Conservation (phyloP, 2,888 invertebrate species). For the Caradrina clavipalpis region DNA sequence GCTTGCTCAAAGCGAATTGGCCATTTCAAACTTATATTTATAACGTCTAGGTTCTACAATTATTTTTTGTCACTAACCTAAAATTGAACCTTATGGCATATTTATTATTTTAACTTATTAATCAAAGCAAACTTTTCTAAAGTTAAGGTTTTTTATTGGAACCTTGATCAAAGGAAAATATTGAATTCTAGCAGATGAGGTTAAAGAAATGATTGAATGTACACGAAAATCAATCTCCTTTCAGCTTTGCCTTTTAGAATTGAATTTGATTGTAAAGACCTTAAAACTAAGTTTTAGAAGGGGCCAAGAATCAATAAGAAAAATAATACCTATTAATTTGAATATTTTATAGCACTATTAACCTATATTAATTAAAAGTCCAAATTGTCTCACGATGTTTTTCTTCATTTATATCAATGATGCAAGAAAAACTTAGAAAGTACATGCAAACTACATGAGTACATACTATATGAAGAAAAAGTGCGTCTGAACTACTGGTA, state of each 20-base stretch:
- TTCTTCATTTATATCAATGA: too few species aligned
- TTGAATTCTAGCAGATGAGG: slow-evolving; percentile 35
- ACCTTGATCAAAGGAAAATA: slow-evolving; percentile 39
- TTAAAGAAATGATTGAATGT: slow-evolving; percentile 31
- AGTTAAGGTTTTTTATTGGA: slow-evolving; percentile 10
- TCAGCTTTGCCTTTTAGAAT: not conserved
- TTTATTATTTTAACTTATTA: not conserved
- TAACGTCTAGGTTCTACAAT: too few species aligned
- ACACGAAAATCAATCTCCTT: slow-evolving; percentile 39
- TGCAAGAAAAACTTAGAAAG: too few species aligned
- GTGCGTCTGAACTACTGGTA: too few species aligned
- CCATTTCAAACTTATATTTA: too few species aligned
- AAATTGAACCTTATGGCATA: not conserved
- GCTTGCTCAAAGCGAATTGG: too few species aligned
- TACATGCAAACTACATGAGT: too few species aligned
- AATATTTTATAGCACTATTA: too few species aligned
- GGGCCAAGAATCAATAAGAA: not conserved
- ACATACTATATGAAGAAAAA: too few species aligned
- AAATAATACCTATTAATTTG: not conserved
- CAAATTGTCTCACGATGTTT: too few species aligned
- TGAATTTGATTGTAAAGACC: slow-evolving; percentile 5
- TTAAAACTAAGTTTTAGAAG: slow-evolving; percentile 2
- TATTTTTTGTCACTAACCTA: too few species aligned
- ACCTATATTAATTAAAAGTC: too few species aligned
- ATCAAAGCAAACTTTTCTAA: slow-evolving; percentile 8